Evolutionary conservation across 2,797 vertebrate genomes (phyloP), one percentile per base, ranked within the genome.

Genomic region (Decapterus maruadsi): DNA sequence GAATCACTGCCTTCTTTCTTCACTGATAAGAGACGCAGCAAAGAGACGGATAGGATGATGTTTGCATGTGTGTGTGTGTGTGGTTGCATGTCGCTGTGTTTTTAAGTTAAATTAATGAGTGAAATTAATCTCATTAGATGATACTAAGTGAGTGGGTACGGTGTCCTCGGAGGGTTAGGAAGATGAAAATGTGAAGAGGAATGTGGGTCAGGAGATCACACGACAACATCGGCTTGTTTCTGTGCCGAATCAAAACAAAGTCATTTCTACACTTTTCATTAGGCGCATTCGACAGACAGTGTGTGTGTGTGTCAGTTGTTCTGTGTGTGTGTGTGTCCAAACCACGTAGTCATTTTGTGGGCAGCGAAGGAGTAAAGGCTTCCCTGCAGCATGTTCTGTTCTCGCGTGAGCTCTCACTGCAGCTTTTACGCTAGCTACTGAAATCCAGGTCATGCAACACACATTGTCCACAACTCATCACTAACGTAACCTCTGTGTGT

Each of bases 401-500:
- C 81, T 90, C 16, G 57, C 72, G 68, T 91, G 91, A 89, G 87
- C 71, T 75, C 68, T 89, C 86, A 26, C 78, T 80, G 53, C 66
- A 10, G 79, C 84, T 87, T 91, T 88, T 67, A 85, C 68, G 74
- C 84, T 72, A 71, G 74, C 78, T 56, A 29, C 66, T 86, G 84
- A 91, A 92, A 94, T 92, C 80, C 87, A 93, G 92, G 91, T 94
- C 93, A 93, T 63, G 38, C 70, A 76, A 86, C 78, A 69, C 77
- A 72, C 29, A 77, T 50, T 45, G 66, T 57, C 20, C 36, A 67
- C 61, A 78, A 78, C 48, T 89, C 80, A 54, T 68, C 11, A 1
- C 81, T 43, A 77, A 69, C 6, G 16, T 73, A 75, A 77, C 74
- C 50, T 61, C 50, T 38, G 51, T 55, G 34, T 29, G n/a, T 42